A percentile compares a stretch with the other conserved stretches of the same genome.
Evolutionary conservation across 2,797 vertebrate species (phyloP).

Genomic region (Telmatherina bonti): DNA sequence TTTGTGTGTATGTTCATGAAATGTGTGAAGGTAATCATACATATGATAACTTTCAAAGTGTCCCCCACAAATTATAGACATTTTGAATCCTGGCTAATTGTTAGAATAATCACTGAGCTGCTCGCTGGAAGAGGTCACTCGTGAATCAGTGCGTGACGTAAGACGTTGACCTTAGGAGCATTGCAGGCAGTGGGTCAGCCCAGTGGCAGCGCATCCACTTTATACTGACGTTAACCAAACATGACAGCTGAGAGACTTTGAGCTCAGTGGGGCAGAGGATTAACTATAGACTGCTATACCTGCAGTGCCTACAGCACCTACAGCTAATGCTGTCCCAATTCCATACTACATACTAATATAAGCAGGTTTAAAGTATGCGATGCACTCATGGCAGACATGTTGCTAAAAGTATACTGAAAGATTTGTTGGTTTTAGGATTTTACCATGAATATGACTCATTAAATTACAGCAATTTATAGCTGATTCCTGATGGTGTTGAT

Average conservation of each 20-base stretch:
- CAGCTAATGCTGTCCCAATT: conserved; percentile 55
- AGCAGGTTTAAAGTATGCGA: conserved; percentile 9
- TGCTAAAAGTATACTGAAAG: conserved; percentile 5
- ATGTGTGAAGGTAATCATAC: background rate
- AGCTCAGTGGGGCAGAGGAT: conserved; percentile 67
- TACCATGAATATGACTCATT: no score
- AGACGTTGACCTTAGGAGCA: conserved; percentile 58
- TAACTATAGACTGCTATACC: conserved; percentile 64
- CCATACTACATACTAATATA: conserved; percentile 43
- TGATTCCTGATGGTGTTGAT: no score
- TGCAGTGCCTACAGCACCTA: conserved; percentile 44
- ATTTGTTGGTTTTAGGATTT: background rate
- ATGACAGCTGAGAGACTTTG: conserved; percentile 80
- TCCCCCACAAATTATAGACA: conserved; percentile 20
- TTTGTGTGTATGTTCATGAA: background rate
- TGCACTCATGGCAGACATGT: background rate
- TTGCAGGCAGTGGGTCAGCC: conserved; percentile 71
- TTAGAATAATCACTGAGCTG: conserved; percentile 32
- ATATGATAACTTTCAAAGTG: background rate
- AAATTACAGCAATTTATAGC: no score
- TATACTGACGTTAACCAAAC: conserved; percentile 79
- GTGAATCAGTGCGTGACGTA: conserved; percentile 43
- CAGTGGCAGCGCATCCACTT: conserved; percentile 55
- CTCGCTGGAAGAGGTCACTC: conserved; percentile 41
- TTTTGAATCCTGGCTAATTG: conserved; percentile 42